phyloP scores from a whole-genome alignment of 2,888 invertebrate genomes.

The Caenorhabditis sp. region DNA sequence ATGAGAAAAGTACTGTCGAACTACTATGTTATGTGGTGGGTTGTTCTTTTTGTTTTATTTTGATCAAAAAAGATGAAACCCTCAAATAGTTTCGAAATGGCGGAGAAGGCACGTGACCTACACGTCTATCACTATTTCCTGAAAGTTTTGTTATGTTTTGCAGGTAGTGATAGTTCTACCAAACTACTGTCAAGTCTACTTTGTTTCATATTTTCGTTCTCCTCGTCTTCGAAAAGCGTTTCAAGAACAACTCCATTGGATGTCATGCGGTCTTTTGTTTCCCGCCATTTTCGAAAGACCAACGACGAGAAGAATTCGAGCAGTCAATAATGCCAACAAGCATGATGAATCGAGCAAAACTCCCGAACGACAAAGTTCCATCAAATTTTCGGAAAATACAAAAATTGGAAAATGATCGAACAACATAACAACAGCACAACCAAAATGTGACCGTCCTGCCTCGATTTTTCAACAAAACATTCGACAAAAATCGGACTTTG shows the following conservation, averaged over 20 bases:
- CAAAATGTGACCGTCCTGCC: not conserved
- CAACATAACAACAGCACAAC: too few species aligned
- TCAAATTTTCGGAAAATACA: not conserved
- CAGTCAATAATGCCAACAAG: not conserved
- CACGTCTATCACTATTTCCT: not conserved
- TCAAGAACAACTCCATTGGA: not conserved
- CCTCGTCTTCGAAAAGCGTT: not conserved
- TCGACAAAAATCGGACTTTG: too few species aligned
- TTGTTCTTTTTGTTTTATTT: too few species aligned
- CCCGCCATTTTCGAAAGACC: not conserved
- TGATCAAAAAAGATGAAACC: not conserved
- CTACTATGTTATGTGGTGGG: conserved; percentile 27
- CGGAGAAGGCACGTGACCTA: too few species aligned
- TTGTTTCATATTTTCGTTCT: not conserved
- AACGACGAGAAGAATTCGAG: not conserved
- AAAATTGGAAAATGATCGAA: too few species aligned
- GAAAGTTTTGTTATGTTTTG: too few species aligned
- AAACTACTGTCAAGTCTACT: not conserved
- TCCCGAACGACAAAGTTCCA: not conserved
- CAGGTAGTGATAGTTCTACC: not conserved
- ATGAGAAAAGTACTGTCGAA: conserved; percentile 10
- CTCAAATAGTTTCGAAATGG: not conserved
- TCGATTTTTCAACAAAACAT: not conserved
- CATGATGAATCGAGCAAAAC: not conserved
- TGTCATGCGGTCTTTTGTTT: not conserved